Conservation (phyloP, 2,888 invertebrate species). For the Scaptomyza flava region DNA sequence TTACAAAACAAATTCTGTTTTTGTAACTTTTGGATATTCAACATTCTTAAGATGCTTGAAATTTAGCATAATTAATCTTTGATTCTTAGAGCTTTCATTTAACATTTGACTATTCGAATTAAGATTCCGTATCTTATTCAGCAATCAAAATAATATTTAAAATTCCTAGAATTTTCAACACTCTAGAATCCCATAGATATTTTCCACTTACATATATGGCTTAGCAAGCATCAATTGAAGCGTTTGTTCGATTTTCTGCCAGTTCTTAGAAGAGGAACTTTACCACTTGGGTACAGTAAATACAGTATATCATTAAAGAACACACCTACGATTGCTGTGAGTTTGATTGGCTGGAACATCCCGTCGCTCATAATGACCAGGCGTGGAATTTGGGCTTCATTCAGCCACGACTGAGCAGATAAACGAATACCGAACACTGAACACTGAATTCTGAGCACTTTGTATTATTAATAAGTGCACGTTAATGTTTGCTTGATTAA, state of each 20-base stretch:
- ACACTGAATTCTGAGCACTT: constrained; percentile 55
- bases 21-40: not conserved
- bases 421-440: constrained; percentile 49
- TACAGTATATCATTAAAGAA: not conserved
- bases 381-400: constrained; percentile 52
- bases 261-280: constrained; percentile 6
- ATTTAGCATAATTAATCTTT: too few relatives aligned
- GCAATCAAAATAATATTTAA: too few relatives aligned
- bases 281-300: not conserved
- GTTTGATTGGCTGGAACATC: constrained; percentile 9
- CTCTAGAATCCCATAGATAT: not conserved
- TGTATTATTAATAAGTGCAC: constrained; percentile 75
- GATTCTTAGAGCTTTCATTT: too few relatives aligned
- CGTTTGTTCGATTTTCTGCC: constrained; percentile 16
- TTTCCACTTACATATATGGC: not conserved
- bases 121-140: too few relatives aligned
- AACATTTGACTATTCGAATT: too few relatives aligned
- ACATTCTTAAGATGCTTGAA: too few relatives aligned
- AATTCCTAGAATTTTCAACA: not conserved
- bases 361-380: constrained; percentile 44
- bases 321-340: constrained; percentile 23
- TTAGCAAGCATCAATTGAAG: constrained; percentile 11
- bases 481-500: constrained; percentile 79
- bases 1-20: too few relatives aligned
- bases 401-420: constrained; percentile 75